These are phyloP conservation scores for Drosophila insularis DNA, from an alignment of 1,140 invertebrate species.

Conservation along the genomic window DNA sequence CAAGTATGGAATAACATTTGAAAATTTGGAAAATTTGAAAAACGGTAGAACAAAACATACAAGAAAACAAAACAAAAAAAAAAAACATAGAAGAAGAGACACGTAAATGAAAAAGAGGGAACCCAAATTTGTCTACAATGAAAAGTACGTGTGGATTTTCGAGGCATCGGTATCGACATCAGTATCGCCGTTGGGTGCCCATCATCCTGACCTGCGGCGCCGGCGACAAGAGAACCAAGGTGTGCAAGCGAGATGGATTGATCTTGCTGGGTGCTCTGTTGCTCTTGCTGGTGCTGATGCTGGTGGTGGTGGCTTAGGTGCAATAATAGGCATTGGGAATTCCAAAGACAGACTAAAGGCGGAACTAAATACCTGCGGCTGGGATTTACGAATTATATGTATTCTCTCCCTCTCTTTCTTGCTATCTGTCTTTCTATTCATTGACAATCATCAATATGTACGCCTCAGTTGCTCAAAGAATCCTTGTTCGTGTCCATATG, in stretches of 20 bases:
- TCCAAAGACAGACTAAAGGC: conserved; percentile 73
- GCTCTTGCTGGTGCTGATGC: conserved; percentile 7
- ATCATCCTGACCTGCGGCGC: conserved; percentile 69
- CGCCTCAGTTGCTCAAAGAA: not conserved
- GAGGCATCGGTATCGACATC: conserved; percentile 20
- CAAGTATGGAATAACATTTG: conserved; percentile 6
- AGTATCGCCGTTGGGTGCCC: conserved; percentile 41
- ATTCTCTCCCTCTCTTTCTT: not conserved
- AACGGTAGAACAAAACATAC: conserved; percentile 25
- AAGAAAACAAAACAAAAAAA: conserved; percentile 23
- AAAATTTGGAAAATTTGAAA: not conserved
- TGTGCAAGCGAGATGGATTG: not conserved
- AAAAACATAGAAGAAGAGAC: conserved; percentile 12
- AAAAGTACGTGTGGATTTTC: conserved; percentile 61
- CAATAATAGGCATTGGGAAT: conserved; percentile 79
- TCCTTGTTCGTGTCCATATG: conserved; percentile 40
- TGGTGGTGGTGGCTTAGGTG: conserved; percentile 65
- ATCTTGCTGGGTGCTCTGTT: not conserved
- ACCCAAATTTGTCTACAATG: conserved; percentile 37
- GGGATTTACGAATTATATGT: conserved; percentile 68
- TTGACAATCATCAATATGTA: conserved; percentile 19
- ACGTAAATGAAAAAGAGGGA: conserved; percentile 7
- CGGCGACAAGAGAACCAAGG: conserved; percentile 46
- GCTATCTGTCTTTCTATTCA: conserved; percentile 11
- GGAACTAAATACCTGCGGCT: conserved; percentile 80